These are phyloP conservation scores for Drosophila kanekoi DNA, from an alignment of 2,888 invertebrate species.

Conservation along the genomic window DNA sequence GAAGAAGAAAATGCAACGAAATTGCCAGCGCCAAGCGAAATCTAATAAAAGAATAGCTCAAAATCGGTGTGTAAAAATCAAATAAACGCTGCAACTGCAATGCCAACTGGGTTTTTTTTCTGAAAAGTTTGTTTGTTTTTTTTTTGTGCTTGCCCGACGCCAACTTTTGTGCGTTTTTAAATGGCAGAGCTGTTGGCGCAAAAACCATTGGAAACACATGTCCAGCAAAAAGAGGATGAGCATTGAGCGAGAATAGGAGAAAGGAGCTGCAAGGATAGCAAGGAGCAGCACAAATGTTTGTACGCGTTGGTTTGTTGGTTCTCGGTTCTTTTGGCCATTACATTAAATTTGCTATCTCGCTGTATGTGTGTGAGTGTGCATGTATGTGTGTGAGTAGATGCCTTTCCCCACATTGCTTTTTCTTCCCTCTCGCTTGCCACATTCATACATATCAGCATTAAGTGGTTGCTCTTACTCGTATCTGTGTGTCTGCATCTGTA, in stretches of 20 bases:
- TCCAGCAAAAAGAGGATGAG: constrained; percentile 56
- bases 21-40: constrained; percentile 59
- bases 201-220: constrained; percentile 81
- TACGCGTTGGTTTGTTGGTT: constrained; percentile 49
- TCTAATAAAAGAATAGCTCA: constrained; percentile 78
- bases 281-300: constrained; percentile 62
- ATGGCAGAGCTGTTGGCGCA: constrained; percentile 68
- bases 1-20: constrained; percentile 23
- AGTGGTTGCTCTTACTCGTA: constrained; percentile 56
- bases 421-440: constrained; percentile 36
- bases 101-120: constrained; percentile 53
- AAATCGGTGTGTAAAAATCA: constrained; percentile 80
- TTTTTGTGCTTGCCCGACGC: constrained; percentile 36
- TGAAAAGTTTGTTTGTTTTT: constrained; percentile 51
- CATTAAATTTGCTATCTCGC: constrained; percentile 69
- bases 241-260: constrained; percentile 14
- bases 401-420: constrained; percentile 12
- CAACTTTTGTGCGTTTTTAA: constrained; percentile 74
- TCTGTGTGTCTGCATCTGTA: constrained; percentile 16
- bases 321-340: constrained; percentile 70
- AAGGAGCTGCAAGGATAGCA: constrained; percentile 11
- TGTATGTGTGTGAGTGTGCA: constrained; percentile 10
- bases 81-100: constrained; percentile 68
- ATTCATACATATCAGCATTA: constrained; percentile 70
- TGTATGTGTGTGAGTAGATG: not conserved